phyloP scores from a whole-genome alignment of 2,113 vertebrate species.

The Hyla sarda region DNA sequence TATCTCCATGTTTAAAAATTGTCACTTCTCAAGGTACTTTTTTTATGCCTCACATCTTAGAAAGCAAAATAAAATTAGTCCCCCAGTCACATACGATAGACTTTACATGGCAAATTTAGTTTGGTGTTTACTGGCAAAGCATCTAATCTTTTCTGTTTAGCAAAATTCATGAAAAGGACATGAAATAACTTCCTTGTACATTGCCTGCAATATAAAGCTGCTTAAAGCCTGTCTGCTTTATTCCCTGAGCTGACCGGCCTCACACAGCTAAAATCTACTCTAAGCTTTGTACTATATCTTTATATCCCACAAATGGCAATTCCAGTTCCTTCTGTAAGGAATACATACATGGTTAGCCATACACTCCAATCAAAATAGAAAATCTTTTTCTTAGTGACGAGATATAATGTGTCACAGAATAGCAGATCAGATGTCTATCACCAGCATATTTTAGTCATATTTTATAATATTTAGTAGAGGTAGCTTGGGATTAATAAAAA shows the following conservation, averaged over 20 bases:
- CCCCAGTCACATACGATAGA: not conserved
- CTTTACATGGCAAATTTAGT: not conserved
- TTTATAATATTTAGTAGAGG: not conserved
- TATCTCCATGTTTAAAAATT: not conserved
- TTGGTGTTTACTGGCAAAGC: constrained; percentile 10
- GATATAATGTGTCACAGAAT: not conserved
- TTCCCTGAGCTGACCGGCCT: constrained; percentile 41
- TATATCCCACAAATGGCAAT: constrained; percentile 26
- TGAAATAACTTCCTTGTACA: constrained; percentile 14
- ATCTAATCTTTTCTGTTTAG: constrained; percentile 13
- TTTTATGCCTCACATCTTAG: not conserved
- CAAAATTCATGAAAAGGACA: not conserved
- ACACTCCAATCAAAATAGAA: not conserved
- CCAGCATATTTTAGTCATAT: not conserved
- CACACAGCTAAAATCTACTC: constrained; percentile 39
- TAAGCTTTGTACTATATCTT: constrained; percentile 29
- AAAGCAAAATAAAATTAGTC: not conserved
- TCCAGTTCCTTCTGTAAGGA: constrained; percentile 28
- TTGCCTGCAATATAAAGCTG: constrained; percentile 45
- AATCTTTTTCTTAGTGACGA: not conserved
- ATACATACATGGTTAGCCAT: constrained; percentile 18
- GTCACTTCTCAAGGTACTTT: not conserved
- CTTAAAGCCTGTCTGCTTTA: constrained; percentile 44
- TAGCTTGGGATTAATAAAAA: not conserved
- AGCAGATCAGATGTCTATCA: not conserved